These are phyloP conservation scores for Stenodema calcarata DNA, from an alignment of 2,888 invertebrate species.

Conservation along the genomic window DNA sequence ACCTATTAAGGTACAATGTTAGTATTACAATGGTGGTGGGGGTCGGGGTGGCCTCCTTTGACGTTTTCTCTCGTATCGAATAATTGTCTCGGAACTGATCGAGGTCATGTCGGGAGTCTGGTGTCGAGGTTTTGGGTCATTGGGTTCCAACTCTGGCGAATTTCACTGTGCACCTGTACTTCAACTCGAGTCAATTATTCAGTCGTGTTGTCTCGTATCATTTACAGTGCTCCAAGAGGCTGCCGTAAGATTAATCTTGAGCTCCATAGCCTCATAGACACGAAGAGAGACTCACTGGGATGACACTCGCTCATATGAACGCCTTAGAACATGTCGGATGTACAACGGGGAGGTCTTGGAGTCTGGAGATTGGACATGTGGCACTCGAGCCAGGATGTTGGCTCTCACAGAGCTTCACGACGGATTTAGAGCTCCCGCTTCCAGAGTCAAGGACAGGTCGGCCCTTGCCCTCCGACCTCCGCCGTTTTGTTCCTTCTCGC, in stretches of 20 bases:
- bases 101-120: not conserved
- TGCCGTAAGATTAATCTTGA: no score
- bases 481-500: not conserved
- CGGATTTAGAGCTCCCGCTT: not conserved
- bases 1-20: not conserved
- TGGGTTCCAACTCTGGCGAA: no score
- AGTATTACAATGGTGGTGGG: not conserved
- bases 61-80: not conserved
- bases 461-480: slow-evolving; percentile 24
- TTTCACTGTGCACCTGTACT: no score
- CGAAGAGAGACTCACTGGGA: no score
- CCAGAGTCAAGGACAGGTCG: slow-evolving; percentile 32
- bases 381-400: not conserved
- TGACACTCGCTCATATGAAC: no score
- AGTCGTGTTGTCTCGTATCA: no score
- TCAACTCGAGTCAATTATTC: no score
- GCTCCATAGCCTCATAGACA: no score
- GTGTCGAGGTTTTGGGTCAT: no score
- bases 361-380: not conserved
- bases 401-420: not conserved
- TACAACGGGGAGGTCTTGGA: not conserved
- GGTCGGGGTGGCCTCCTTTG: not conserved
- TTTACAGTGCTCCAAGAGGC: no score
- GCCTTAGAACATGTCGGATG: no score
- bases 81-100: not conserved